Percentiles rank a stretch among this genome's conserved stretches.
phyloP scores from a whole-genome alignment of 2,113 vertebrate species.

The Tupaia chinensis region DNA sequence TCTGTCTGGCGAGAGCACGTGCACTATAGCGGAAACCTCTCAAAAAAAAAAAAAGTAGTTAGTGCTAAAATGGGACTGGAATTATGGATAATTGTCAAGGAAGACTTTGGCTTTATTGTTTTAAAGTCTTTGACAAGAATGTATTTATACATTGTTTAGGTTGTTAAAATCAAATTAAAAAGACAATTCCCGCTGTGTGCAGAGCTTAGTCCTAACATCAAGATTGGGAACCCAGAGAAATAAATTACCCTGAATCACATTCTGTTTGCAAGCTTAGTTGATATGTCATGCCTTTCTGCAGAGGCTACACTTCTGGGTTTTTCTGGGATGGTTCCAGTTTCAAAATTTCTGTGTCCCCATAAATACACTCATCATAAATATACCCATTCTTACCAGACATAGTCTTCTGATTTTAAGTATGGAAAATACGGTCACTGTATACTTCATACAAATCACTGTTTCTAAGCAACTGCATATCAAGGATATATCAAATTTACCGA shows the following conservation, averaged over 20 bases:
- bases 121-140: not conserved
- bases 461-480: slow-evolving; percentile 70
- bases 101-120: not conserved
- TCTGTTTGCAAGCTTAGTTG: not conserved
- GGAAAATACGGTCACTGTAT: slow-evolving; percentile 63
- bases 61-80: not conserved
- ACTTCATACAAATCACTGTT: slow-evolving; percentile 58
- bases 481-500: slow-evolving; percentile 57
- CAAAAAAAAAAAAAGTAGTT: not conserved
- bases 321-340: slow-evolving; percentile 24
- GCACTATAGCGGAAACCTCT: no score
- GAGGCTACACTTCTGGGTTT: not conserved
- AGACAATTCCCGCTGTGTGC: not conserved
- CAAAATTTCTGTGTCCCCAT: not conserved
- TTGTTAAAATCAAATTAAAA: slow-evolving; percentile 32
- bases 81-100: not conserved
- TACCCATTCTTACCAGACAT: slow-evolving; percentile 3
- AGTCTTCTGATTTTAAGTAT: slow-evolving; percentile 41
- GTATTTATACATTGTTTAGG: not conserved
- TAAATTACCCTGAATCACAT: not conserved
- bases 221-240: not conserved
- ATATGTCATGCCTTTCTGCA: not conserved
- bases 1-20: fast-evolving
- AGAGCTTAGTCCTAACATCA: not conserved
- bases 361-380: slow-evolving; percentile 13